These are phyloP conservation scores for Spheniscus humboldti DNA, from an alignment of 2,797 vertebrate genomes.

Conservation along the genomic window DNA sequence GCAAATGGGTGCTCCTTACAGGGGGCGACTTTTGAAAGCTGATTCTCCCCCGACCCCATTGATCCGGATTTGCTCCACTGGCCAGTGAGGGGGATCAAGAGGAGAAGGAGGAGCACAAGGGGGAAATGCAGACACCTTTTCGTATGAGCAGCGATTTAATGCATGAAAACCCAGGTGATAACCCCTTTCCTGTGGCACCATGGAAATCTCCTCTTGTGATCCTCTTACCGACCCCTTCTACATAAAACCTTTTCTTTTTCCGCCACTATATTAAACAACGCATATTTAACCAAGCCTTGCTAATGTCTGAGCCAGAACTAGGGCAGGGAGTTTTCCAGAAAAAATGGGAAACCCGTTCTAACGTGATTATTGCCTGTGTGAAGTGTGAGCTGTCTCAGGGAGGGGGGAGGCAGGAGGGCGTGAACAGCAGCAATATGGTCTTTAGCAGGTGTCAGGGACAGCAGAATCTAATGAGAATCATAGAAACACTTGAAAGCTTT, in stretches of 20 bases:
- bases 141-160: neutral
- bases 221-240: neutral
- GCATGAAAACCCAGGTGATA: neutral
- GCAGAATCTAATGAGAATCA: slow-evolving; percentile 56
- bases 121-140: neutral
- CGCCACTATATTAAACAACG: neutral
- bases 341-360: neutral
- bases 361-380: neutral
- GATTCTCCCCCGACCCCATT: neutral
- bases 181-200: neutral
- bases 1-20: neutral
- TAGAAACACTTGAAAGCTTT: slow-evolving; percentile 65
- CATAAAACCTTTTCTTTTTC: neutral
- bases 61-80: neutral
- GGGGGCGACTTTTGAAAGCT: neutral
- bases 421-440: neutral
- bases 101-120: neutral
- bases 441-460: slow-evolving; percentile 59
- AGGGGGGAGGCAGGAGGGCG: neutral
- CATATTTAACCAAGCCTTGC: neutral
- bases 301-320: neutral
- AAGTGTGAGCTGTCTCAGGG: neutral
- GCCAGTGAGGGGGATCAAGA: neutral
- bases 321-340: neutral
- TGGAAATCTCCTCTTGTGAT: neutral